Evolutionary conservation across 2,888 invertebrate genomes (phyloP).

Genomic region (Cotesia congregata): DNA sequence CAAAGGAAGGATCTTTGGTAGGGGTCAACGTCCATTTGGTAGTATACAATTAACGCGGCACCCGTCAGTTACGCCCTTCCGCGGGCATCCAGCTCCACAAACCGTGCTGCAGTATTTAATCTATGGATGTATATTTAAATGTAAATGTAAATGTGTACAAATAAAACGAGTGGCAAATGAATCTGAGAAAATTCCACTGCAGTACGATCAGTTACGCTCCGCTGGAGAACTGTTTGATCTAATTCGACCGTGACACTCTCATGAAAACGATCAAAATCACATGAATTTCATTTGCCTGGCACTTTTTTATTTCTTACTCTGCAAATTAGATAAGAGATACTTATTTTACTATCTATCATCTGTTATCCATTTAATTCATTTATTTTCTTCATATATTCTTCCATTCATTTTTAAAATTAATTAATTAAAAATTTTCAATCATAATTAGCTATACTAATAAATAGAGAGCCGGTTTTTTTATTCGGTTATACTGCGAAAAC

Average conservation of each 20-base stretch:
- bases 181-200: slow-evolving; percentile 54
- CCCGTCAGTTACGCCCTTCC: slow-evolving; percentile 45
- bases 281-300: neutral
- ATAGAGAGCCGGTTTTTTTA: no score
- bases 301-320: no score
- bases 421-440: no score
- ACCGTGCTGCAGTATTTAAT: slow-evolving; percentile 41
- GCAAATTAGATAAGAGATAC: no score
- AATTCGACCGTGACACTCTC: slow-evolving; percentile 38
- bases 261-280: slow-evolving; percentile 24
- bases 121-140: neutral
- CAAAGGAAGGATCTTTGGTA: slow-evolving; percentile 10
- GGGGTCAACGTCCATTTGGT: slow-evolving; percentile 40
- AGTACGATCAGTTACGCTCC: slow-evolving; percentile 56
- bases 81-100: slow-evolving; percentile 25
- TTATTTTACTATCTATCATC: no score
- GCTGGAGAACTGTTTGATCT: slow-evolving; percentile 44
- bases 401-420: no score
- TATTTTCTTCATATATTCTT: no score
- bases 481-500: no score
- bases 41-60: slow-evolving; percentile 45
- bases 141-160: slow-evolving; percentile 5
- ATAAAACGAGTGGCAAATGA: slow-evolving; percentile 53
- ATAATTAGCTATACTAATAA: no score
- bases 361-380: no score